Percentiles rank a stretch among this genome's conserved stretches.
These are phyloP conservation scores for Hipposideros armiger DNA, from an alignment of 2,113 vertebrate species.

Conservation along the genomic window DNA sequence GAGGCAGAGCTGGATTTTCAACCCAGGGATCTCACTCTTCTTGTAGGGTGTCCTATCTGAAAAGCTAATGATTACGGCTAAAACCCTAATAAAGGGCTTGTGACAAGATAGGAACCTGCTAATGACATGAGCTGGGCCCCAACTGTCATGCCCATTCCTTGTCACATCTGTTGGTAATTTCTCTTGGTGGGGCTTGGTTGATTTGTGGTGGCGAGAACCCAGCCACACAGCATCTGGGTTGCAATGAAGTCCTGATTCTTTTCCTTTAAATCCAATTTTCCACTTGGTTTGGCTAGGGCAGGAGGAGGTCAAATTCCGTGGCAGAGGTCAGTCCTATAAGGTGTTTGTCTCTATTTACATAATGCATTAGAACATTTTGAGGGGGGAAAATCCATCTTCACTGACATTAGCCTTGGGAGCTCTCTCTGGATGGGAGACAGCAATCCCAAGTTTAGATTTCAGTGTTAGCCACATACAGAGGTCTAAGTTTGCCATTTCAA, in stretches of 20 bases:
- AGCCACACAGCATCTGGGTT: conserved; percentile 51
- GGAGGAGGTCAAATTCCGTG: conserved; percentile 56
- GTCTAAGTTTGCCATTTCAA: conserved; percentile 16
- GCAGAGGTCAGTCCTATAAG: conserved; percentile 79
- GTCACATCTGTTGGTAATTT: conserved; percentile 27
- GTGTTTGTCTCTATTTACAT: conserved; percentile 72
- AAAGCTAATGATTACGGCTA: not conserved
- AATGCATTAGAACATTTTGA: conserved; percentile 64
- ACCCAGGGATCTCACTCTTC: not conserved
- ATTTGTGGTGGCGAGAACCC: conserved; percentile 49
- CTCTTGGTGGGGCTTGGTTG: not conserved
- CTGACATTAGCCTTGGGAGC: conserved; percentile 55
- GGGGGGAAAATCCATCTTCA: conserved; percentile 35
- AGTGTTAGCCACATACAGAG: not conserved
- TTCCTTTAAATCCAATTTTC: conserved; percentile 82
- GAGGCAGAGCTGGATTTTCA: conserved; percentile 30
- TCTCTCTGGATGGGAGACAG: not conserved
- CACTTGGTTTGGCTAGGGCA: conserved; percentile 76
- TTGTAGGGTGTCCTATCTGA: not conserved
- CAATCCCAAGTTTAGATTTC: not conserved
- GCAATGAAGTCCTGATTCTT: conserved; percentile 69
- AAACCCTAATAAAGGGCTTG: not conserved
- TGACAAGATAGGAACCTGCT: not conserved
- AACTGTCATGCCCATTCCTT: not conserved
- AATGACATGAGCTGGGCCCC: not conserved